Evolutionary conservation across 2,888 invertebrate species (phyloP), one percentile per base, ranked within the genome.

Genomic region (Nymphalis c-album): DNA sequence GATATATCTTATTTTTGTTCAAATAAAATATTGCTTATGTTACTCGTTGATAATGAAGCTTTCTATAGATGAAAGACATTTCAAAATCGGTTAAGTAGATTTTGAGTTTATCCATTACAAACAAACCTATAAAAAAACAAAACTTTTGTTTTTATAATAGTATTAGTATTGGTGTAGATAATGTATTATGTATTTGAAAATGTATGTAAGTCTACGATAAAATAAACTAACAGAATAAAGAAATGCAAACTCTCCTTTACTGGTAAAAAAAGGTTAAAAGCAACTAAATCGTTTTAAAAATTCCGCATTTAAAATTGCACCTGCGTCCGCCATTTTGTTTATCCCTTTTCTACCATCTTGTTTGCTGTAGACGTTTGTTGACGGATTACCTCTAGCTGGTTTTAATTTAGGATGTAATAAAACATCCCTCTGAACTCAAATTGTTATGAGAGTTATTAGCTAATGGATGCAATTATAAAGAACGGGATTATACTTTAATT

Each of bases 401-500:
- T 79, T 78, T 77, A 76, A 85, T 85, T 82, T 83, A 81, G 75
- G 77, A 78, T 79, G 85, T 84, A 88, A 88, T 89, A 87, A 89
- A 90, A 85, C 84, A 89, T 88, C 78, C 78, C 81, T 82, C 79
- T 80, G 74, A 81, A 82, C 80, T 80, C 73, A 82, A 85, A 85
- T 86, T 88, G 86, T 89, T 85, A 87, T 85, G 81, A 85, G 77
- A 79, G 83, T 85, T 86, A 87, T 87, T 85, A 86, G 76, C 82
- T 84, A 87, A 88, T 86, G 87, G 84, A 78, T 78, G 86, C 83
- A 90, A 90, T 90, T 90, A 88, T 80, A 77, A 83, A 82, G 74
- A 85, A 83, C 73, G 48, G 88, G 90, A 89, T 90, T 90, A 88
- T 79, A 82, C 73, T 82, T 82, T 88, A 87, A 90, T 90, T 88